Evolutionary conservation across 1,140 invertebrate species (phyloP), one percentile per base, ranked within the genome.

Genomic region (Heterodera schachtii): DNA sequence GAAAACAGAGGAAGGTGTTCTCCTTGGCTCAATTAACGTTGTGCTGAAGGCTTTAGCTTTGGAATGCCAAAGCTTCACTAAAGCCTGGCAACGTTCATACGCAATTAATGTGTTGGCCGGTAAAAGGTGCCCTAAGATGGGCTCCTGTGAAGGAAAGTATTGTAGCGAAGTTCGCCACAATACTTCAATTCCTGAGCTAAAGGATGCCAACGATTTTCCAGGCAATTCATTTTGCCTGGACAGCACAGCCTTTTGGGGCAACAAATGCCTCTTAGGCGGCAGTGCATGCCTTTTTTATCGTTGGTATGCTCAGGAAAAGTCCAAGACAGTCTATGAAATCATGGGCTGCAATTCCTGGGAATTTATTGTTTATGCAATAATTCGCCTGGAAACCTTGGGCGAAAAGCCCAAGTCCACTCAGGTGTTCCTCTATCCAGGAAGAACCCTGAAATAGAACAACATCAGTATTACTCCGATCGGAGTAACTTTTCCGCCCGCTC

Each of bases 191-290:
- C 73, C 73, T 21, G 73, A 75, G 31, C 31, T 75, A 11, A 41
- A 7, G 13, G 73, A 75, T 46, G 49, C 47, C 3, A 75, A 75
- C 13, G 9, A 46, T 11, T 75, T 11, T 1, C 73, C 73, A 3
- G 73, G 73, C 6, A 75, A 75, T 46, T 75, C 73, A 46, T 75
- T 75, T 46, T 75, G 73, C 41, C 13, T 75, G 3, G 73, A 75
- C 49, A 60, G 73, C 21, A 75, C 21, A 13, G 49, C 73, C 9
- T 43, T 75, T 11, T 75, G 73, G 73, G 73, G 73, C 21, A 57
- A 75, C 41, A 31, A 31, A 13, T 75, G 73, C 60, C 9, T 60
- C 6, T 9, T 75, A 3, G 47, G n/a, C 9, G 73, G 73, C 0
- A 31, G 47, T 11, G 43, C 21, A 0, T 75, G 43, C 13, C 60